Percentiles rank a stretch among this genome's conserved stretches.
Conservation (phyloP, 2,888 invertebrate species). For the Cheilosia variabilis region DNA sequence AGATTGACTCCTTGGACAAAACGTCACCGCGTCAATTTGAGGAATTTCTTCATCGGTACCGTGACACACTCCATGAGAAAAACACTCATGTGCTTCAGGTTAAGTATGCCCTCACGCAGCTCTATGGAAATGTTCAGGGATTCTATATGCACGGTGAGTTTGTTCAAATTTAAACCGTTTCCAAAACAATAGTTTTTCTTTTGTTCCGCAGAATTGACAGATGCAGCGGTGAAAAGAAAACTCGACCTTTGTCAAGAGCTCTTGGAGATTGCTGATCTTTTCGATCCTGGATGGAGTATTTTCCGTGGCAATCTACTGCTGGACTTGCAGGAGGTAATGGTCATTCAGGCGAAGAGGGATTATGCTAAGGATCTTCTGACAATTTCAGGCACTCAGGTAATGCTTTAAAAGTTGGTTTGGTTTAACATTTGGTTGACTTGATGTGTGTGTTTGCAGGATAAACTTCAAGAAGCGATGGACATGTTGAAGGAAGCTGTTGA, state of each 20-base stretch:
- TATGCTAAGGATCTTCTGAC: constrained; percentile 85
- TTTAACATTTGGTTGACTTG: background rate
- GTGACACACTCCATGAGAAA: constrained; percentile 87
- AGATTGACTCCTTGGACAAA: constrained; percentile 85
- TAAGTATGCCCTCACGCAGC: constrained; percentile 88
- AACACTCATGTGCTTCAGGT: constrained; percentile 88
- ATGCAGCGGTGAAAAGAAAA: constrained; percentile 85
- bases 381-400: constrained; percentile 85
- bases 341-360: constrained; percentile 85
- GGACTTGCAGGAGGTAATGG: constrained; percentile 87
- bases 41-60: constrained; percentile 87
- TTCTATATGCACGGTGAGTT: constrained; percentile 85
- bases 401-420: background rate
- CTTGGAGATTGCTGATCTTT: constrained; percentile 86
- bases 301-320: constrained; percentile 87
- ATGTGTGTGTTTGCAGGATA: constrained; percentile 82
- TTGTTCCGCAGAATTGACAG: constrained; percentile 85
- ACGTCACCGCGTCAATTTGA: constrained; percentile 86
- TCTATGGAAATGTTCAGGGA: constrained; percentile 87
- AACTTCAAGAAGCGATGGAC: constrained; percentile 85
- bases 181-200: too few species aligned
- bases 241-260: constrained; percentile 88
- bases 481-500: constrained; percentile 86
- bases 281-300: constrained; percentile 88
- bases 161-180: constrained; percentile 73